Percentiles rank a stretch among this genome's conserved stretches.
Evolutionary conservation across 2,888 invertebrate species (phyloP).

Genomic region (Drosophila parthenogenetica): DNA sequence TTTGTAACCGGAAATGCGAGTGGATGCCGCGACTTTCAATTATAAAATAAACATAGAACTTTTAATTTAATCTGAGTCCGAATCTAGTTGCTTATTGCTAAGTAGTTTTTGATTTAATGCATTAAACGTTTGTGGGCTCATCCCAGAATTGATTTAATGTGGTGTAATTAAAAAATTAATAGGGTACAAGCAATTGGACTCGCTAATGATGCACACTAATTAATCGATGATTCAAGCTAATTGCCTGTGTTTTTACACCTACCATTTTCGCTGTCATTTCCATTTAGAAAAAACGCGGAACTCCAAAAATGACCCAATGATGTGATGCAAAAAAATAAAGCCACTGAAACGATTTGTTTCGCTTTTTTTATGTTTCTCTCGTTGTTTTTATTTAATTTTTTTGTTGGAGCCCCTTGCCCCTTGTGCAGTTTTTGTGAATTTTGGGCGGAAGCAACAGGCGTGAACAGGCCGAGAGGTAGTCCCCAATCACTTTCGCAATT

Average conservation of each 20-base stretch:
- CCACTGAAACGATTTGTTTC: slow-evolving; percentile 21
- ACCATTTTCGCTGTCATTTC: neutral
- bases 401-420: slow-evolving; percentile 20
- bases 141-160: too few species aligned
- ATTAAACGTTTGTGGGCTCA: neutral
- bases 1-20: neutral
- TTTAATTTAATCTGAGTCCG: neutral
- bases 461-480: slow-evolving; percentile 14
- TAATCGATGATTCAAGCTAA: slow-evolving; percentile 6
- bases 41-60: neutral
- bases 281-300: neutral
- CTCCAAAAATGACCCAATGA: neutral
- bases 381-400: slow-evolving; percentile 6
- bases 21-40: slow-evolving; percentile 2
- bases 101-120: neutral
- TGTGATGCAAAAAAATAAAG: slow-evolving; percentile 31
- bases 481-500: slow-evolving; percentile 31
- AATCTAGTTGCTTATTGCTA: neutral
- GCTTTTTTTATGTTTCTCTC: slow-evolving; percentile 18
- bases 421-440: slow-evolving; percentile 40
- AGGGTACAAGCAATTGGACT: neutral
- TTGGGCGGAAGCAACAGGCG: slow-evolving; percentile 59
- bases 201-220: slow-evolving; percentile 8
- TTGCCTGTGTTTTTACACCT: slow-evolving; percentile 3
- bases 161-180: neutral